Conservation (phyloP, 2,888 invertebrate genomes). For the Subacronicta megacephala region DNA sequence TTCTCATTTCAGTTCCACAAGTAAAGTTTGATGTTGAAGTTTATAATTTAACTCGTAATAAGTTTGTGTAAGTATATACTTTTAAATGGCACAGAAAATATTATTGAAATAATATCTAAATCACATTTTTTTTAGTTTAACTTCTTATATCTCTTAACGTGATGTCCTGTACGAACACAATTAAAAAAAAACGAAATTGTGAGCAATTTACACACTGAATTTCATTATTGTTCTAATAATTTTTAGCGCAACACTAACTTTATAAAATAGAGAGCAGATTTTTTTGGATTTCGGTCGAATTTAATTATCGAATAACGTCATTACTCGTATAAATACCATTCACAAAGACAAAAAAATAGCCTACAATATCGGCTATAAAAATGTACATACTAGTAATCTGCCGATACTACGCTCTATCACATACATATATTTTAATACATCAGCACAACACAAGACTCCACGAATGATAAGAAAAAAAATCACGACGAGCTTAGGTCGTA, state of each 20-base stretch:
- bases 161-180: neutral
- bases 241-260: slow-evolving; percentile 17
- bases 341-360: slow-evolving; percentile 22
- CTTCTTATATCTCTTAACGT: no score
- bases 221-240: slow-evolving; percentile 12
- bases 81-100: slow-evolving; percentile 52
- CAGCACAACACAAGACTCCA: slow-evolving; percentile 49
- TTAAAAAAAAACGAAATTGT: slow-evolving; percentile 7
- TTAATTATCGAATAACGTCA: slow-evolving; percentile 13
- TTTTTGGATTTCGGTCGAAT: slow-evolving; percentile 33
- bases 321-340: slow-evolving; percentile 16
- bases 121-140: no score
- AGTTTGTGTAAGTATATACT: slow-evolving; percentile 17
- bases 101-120: slow-evolving; percentile 1
- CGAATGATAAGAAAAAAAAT: slow-evolving; percentile 32
- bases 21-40: slow-evolving; percentile 1
- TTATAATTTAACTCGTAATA: neutral
- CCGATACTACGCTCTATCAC: slow-evolving; percentile 49
- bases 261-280: slow-evolving; percentile 48
- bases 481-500: slow-evolving; percentile 20
- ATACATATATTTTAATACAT: slow-evolving; percentile 48
- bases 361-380: slow-evolving; percentile 52
- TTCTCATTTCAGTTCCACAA: neutral
- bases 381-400: slow-evolving; percentile 36
- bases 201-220: slow-evolving; percentile 10